These are phyloP conservation scores for Drosophila setifemur DNA, from an alignment of 1,140 invertebrate species.

Conservation along the genomic window DNA sequence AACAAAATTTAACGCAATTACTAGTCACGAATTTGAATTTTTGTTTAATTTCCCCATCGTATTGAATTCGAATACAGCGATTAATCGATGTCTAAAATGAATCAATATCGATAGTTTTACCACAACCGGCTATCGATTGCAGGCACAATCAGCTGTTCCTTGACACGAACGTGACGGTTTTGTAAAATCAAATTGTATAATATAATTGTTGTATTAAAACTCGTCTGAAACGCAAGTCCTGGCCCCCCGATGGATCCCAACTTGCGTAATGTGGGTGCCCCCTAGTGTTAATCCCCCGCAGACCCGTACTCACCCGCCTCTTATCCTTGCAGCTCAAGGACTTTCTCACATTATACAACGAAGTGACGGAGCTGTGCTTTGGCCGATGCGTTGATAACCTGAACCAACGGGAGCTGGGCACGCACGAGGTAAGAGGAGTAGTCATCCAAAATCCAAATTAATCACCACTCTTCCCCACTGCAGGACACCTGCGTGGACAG, in stretches of 20 bases:
- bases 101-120: too few species aligned
- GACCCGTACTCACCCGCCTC: background rate
- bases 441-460: too few species aligned
- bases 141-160: constrained; percentile 11
- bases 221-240: background rate
- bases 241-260: constrained; percentile 56
- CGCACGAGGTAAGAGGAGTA: constrained; percentile 86
- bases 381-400: constrained; percentile 92
- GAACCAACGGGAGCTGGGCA: constrained; percentile 88
- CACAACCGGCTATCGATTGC: background rate
- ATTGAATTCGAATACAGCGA: background rate
- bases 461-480: too few species aligned
- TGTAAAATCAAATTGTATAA: constrained; percentile 22
- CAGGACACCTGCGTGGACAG: constrained; percentile 90
- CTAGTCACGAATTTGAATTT: too few species aligned
- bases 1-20: too few species aligned
- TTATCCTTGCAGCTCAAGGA: constrained; percentile 87
- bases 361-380: constrained; percentile 93
- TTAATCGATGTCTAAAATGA: too few species aligned
- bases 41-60: too few species aligned
- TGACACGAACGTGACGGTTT: background rate
- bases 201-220: constrained; percentile 19
- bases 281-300: too few species aligned
- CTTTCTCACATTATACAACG: constrained; percentile 93
- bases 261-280: constrained; percentile 60